Base-by-base conservation (phyloP, 2,888 invertebrate species). In the Archips xylosteana region DNA sequence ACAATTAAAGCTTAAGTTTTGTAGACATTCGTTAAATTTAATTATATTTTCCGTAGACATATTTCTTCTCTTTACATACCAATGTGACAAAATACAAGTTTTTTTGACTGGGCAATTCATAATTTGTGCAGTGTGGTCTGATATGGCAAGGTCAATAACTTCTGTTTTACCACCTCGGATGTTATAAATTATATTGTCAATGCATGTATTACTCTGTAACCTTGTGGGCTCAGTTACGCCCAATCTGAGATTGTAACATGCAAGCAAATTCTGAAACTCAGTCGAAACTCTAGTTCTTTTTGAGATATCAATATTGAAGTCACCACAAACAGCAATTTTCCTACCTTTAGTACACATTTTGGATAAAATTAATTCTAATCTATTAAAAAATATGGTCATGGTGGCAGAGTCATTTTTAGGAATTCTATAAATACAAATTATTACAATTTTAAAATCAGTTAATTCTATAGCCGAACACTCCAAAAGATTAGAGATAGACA, bases 11-110 rank as follows among this genome's bases (percentile, higher is more conserved):
- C 23, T 23, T 61, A 60, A 70, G 10, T 60, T 64, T 23, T 39
- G n/a, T 32, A 79, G 8, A 57, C 57, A 75, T 39, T 76, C 61
- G 61, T 51, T 57, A 70, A 78, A 78, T 71, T 75, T 79, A 15
- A 9, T 39, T 45, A 76, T 45, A 65, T 78, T 79, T 57, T 76
- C 75, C 5, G n/a, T 34, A 49, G 65, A 64, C 15, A 69, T 76
- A 62, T 77, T 75, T 12, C 77, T 65, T 67, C 13, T 39, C 13
- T 64, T 36, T 12, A 39, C 51, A 49, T 49, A 54, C 76, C 76
- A 76, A 15, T 49, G 63, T n/a, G 12, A 34, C 10, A 34, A 59
- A 4, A 8, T 32, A 57, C 64, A 71, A 9, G 61, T 66, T 71
- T 66, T 75, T 63, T 73, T 76, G 2, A 76, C 73, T 8, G 23